These are phyloP conservation scores for Anseranas semipalmata DNA, from an alignment of 2,113 vertebrate species.

Conservation along the genomic window DNA sequence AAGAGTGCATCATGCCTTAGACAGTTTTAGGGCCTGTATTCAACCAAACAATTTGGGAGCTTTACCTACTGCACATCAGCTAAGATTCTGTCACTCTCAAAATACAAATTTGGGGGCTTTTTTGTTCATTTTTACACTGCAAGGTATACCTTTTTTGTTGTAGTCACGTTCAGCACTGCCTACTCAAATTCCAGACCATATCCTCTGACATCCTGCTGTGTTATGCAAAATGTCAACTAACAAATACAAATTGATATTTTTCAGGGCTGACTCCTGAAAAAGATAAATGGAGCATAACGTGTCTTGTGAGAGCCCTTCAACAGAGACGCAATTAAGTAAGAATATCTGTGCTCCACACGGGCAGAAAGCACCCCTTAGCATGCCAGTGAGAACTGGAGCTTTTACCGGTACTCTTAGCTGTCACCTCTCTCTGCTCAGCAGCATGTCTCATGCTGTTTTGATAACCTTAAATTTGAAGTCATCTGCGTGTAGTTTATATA, in stretches of 20 bases:
- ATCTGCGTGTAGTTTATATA: not conserved
- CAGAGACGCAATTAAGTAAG: not conserved
- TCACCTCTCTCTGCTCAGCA: not conserved
- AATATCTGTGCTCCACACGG: accelerated
- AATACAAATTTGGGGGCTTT: not conserved
- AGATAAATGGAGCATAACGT: not conserved
- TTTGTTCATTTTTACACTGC: not conserved
- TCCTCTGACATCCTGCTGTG: accelerated
- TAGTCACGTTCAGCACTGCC: not conserved
- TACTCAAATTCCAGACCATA: not conserved
- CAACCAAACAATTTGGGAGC: not conserved
- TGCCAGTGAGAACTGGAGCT: accelerated
- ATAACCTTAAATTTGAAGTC: not conserved
- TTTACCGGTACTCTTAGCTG: not conserved
- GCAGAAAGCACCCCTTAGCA: not conserved
- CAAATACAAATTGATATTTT: not conserved
- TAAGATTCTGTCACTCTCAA: not conserved
- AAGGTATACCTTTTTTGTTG: not conserved
- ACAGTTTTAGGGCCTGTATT: accelerated
- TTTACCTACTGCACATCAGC: not conserved
- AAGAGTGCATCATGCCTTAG: accelerated
- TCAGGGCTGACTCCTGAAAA: not conserved
- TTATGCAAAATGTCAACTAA: not conserved
- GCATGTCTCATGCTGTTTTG: not conserved
- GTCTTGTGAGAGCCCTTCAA: not conserved